These are phyloP conservation scores for Gadus macrocephalus DNA, from an alignment of 2,113 vertebrate species.

Conservation along the genomic window DNA sequence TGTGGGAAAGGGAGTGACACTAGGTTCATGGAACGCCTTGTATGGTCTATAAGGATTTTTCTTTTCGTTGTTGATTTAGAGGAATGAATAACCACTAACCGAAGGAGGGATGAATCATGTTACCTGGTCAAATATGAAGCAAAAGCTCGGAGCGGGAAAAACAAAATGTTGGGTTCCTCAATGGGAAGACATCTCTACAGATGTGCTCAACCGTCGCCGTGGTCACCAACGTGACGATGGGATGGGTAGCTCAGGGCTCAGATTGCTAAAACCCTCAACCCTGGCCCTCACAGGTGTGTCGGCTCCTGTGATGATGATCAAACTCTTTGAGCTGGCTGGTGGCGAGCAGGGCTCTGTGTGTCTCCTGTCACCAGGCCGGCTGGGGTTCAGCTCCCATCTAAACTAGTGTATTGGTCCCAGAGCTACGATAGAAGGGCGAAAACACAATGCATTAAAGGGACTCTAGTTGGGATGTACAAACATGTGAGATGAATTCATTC, in stretches of 20 bases:
- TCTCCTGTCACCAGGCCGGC: too few relatives aligned
- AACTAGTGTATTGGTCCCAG: too few relatives aligned
- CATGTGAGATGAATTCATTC: conserved; percentile 47
- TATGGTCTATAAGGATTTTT: conserved; percentile 15
- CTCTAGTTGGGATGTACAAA: conserved; percentile 45
- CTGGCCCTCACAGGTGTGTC: too few relatives aligned
- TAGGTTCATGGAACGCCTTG: conserved; percentile 34
- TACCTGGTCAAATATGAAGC: conserved; percentile 47
- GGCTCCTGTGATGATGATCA: too few relatives aligned
- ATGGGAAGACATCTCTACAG: conserved; percentile 29
- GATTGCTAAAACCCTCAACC: too few relatives aligned
- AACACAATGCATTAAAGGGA: conserved; percentile 17
- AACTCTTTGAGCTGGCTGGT: too few relatives aligned
- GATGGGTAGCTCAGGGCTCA: too few relatives aligned
- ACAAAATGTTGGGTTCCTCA: conserved; percentile 41
- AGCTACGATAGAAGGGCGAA: too few relatives aligned
- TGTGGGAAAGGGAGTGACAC: conserved; percentile 32
- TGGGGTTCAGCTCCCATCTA: too few relatives aligned
- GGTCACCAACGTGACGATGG: too few relatives aligned
- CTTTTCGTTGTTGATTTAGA: conserved; percentile 37
- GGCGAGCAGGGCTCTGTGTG: too few relatives aligned
- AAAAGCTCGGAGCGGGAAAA: conserved; percentile 27
- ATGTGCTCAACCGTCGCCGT: too few relatives aligned
- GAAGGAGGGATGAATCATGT: conserved; percentile 37
- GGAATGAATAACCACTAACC: conserved; percentile 63